These are phyloP conservation scores for Melanotaenia duboulayi DNA, from an alignment of 2,113 vertebrate genomes.

Conservation along the genomic window DNA sequence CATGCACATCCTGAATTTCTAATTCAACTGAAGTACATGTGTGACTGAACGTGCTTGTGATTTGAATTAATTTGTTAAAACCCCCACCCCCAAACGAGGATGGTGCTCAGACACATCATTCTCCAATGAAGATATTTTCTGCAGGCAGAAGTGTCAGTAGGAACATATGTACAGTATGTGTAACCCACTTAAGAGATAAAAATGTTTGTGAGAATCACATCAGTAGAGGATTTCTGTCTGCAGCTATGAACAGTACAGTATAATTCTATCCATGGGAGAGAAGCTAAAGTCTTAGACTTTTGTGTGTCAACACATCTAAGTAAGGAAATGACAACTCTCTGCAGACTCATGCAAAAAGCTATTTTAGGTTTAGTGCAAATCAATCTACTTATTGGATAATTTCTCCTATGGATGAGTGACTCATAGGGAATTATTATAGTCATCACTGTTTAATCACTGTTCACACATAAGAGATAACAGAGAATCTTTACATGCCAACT, in stretches of 20 bases:
- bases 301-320: slow-evolving; percentile 10
- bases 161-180: slow-evolving; percentile 38
- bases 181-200: slow-evolving; percentile 30
- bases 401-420: slow-evolving; percentile 28
- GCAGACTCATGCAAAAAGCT: slow-evolving; percentile 22
- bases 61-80: neutral
- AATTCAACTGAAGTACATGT: neutral
- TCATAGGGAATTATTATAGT: slow-evolving; percentile 42
- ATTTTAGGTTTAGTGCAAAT: slow-evolving; percentile 41
- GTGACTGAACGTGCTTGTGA: neutral
- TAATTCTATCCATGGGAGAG: slow-evolving; percentile 26
- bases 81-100: neutral
- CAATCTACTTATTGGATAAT: slow-evolving; percentile 38
- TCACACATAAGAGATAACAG: slow-evolving; percentile 17
- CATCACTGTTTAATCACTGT: slow-evolving; percentile 43
- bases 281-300: neutral
- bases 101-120: neutral
- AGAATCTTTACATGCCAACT: slow-evolving; percentile 26
- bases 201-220: slow-evolving; percentile 31
- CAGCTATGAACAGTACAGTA: slow-evolving; percentile 21
- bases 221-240: slow-evolving; percentile 38
- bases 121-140: slow-evolving; percentile 2
- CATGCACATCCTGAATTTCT: neutral
- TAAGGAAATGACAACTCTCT: slow-evolving; percentile 11
- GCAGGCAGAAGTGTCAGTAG: slow-evolving; percentile 12